Evolutionary conservation across 1,140 invertebrate species (phyloP).

Genomic region (Ceratina australensis): DNA sequence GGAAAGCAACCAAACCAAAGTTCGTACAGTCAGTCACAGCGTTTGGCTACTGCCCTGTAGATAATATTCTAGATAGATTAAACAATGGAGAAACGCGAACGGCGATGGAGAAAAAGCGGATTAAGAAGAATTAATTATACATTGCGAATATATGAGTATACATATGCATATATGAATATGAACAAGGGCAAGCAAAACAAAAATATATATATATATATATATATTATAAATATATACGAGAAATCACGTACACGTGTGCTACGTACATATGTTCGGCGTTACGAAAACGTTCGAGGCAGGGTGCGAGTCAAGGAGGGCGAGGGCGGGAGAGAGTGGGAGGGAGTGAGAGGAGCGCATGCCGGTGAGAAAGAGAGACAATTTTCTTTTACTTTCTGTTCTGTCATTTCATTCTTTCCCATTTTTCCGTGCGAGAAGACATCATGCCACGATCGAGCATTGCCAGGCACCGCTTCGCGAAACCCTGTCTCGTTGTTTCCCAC

Average conservation of each 20-base stretch:
- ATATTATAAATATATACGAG: conserved; percentile 52
- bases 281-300: conserved; percentile 46
- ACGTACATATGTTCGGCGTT: conserved; percentile 44
- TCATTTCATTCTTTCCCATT: conserved; percentile 45
- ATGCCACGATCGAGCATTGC: conserved; percentile 36
- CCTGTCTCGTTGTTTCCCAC: conserved; percentile 13
- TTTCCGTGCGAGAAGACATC: conserved; percentile 40
- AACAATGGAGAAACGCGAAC: conserved; percentile 9
- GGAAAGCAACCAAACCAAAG: conserved; percentile 40
- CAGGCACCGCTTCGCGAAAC: not conserved
- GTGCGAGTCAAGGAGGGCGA: conserved; percentile 42
- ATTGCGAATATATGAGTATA: conserved; percentile 60
- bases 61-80: conserved; percentile 69
- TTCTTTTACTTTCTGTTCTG: not conserved
- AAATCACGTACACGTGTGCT: conserved; percentile 53
- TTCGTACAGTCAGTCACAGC: conserved; percentile 66
- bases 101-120: not conserved
- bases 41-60: conserved; percentile 73
- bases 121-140: conserved; percentile 48
- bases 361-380: conserved; percentile 51
- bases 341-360: conserved; percentile 31
- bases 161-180: conserved; percentile 56
- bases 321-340: conserved; percentile 43
- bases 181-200: conserved; percentile 40
- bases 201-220: conserved; percentile 52